These are phyloP conservation scores for Spilosoma lubricipeda DNA, from an alignment of 2,888 invertebrate species.

Conservation along the genomic window DNA sequence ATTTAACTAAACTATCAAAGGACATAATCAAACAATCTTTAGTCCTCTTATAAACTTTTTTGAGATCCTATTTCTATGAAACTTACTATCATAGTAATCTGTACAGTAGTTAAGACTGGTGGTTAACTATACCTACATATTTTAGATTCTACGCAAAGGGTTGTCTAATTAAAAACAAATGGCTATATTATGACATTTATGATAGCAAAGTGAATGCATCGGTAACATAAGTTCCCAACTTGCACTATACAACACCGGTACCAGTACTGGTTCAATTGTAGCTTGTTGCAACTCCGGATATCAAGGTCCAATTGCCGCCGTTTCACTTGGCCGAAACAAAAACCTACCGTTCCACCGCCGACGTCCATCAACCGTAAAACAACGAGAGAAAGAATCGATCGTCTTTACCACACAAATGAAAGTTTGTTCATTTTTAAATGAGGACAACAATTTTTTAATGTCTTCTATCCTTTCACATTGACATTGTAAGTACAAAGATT, in stretches of 20 bases:
- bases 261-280: constrained; percentile 43
- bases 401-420: constrained; percentile 50
- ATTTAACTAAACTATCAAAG: not conserved
- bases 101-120: not conserved
- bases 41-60: not conserved
- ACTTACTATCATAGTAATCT: not conserved
- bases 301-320: constrained; percentile 83
- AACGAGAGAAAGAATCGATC: constrained; percentile 54
- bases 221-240: constrained; percentile 47
- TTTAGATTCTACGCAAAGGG: too few relatives aligned
- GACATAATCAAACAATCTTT: too few relatives aligned
- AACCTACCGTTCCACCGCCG: constrained; percentile 52
- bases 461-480: constrained; percentile 49
- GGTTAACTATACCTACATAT: not conserved
- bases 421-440: constrained; percentile 42
- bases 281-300: constrained; percentile 80
- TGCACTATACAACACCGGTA: constrained; percentile 43
- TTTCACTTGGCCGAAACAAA: constrained; percentile 80
- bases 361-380: constrained; percentile 62
- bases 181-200: not conserved
- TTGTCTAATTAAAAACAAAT: not conserved
- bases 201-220: not conserved
- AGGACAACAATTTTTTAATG: constrained; percentile 30
- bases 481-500: constrained; percentile 18
- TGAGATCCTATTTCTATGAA: not conserved